phyloP scores from a whole-genome alignment of 2,113 vertebrate species.

The Pholis gunnellus region DNA sequence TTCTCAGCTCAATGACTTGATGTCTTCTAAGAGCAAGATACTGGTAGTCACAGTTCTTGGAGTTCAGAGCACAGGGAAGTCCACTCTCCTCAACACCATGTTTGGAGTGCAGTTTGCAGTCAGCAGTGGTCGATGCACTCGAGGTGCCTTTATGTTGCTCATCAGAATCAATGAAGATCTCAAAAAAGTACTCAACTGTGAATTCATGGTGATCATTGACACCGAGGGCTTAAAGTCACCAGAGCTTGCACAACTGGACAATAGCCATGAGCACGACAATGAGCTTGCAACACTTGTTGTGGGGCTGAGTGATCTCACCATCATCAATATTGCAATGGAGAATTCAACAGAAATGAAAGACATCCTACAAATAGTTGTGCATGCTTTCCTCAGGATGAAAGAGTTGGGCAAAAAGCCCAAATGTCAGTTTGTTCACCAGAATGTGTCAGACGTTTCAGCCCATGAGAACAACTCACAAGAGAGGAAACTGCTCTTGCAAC shows the following conservation, averaged over 20 bases:
- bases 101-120: slow-evolving; percentile 89
- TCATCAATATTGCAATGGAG: slow-evolving; percentile 84
- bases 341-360: slow-evolving; percentile 77
- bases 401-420: slow-evolving; percentile 82
- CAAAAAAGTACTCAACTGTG: slow-evolving; percentile 74
- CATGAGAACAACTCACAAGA: slow-evolving; percentile 81
- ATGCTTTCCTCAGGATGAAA: slow-evolving; percentile 79
- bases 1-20: slow-evolving; percentile 64
- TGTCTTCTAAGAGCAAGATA: slow-evolving; percentile 74
- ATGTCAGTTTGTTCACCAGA: slow-evolving; percentile 87
- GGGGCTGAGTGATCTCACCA: slow-evolving; percentile 84
- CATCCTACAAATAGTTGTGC: slow-evolving; percentile 77
- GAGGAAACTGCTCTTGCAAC: slow-evolving; percentile 76
- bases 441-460: slow-evolving; percentile 80
- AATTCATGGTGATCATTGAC: slow-evolving; percentile 79
- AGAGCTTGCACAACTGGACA: slow-evolving; percentile 71
- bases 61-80: slow-evolving; percentile 88
- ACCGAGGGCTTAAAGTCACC: slow-evolving; percentile 78
- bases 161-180: slow-evolving; percentile 70
- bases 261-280: slow-evolving; percentile 81
- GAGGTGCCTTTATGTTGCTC: slow-evolving; percentile 84
- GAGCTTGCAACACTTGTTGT: slow-evolving; percentile 85
- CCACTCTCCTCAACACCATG: slow-evolving; percentile 90
- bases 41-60: slow-evolving; percentile 84
- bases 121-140: slow-evolving; percentile 82